Base-by-base conservation (phyloP, 2,888 invertebrate genomes). In the Andrena chrysosceles region DNA sequence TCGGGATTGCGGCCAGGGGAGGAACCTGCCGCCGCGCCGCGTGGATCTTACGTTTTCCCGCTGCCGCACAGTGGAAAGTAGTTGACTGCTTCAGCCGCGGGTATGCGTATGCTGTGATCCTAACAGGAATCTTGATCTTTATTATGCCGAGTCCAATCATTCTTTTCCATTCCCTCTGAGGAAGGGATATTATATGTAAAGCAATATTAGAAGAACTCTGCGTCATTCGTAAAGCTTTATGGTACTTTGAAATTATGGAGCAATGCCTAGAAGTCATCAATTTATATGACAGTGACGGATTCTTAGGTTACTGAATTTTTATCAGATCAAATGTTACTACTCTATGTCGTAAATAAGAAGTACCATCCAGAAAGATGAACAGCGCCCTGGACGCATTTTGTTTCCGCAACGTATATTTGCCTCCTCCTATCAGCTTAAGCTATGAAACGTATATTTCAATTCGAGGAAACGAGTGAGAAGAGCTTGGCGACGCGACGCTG, bases 1-100 rank as follows among this genome's bases (percentile, higher is more conserved):
- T 73, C 79, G 78, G 67, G 81, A 77, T 75, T 83, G 82, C 83
- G 76, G 54, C 73, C 81, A 87, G 81, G 86, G 87, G 84, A 85
- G 89, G 88, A 67, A 83, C 82, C 74, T 62, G 72, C 64, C 73
- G 48, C 68, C 73, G 35, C 63, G n/a, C 52, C 52, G 52, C 72
- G 77, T 49, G 73, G 70, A 62, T 73, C 69, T 77, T 62, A 78
- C 67, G 64, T 77, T 81, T 56, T 70, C 64, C 74, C 54, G 72
- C 63, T 76, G n/a, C 54, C 62, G 42, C 20, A 48, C 31, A 7
- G 35, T 26, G 62, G 42, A 48, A 76, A 75, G 69, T 52, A 71
- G 74, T 54, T 59, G 60, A 29, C 69, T 66, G 52, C 59, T 23
- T 20, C 62, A 10, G 20, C 31, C 60, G 33, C 69, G 23, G 35